Evolutionary conservation across 2,113 vertebrate species (phyloP).

Genomic region (Rhombomys opimus): DNA sequence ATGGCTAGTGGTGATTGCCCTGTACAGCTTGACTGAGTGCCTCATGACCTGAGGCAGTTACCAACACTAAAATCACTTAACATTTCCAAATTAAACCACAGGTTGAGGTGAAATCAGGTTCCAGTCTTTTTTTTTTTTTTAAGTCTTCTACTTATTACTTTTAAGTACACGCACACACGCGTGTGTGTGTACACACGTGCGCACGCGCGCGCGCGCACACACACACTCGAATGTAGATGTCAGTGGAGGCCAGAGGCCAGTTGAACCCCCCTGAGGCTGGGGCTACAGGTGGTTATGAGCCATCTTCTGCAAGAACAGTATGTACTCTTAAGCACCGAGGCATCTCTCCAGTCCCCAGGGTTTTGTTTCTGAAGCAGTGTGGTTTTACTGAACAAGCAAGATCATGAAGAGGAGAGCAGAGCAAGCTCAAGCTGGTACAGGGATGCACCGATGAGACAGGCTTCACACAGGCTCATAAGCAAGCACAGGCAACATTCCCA

Average conservation of each 20-base stretch:
- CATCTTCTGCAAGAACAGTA: not conserved
- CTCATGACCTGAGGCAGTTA: not conserved
- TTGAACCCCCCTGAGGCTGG: not conserved
- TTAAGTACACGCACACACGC: too few species aligned
- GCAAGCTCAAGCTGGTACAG: not conserved
- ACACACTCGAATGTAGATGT: not conserved
- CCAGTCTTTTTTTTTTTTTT: not conserved
- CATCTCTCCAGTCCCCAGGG: not conserved
- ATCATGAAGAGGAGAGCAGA: not conserved
- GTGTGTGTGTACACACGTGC: not conserved
- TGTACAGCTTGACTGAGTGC: not conserved
- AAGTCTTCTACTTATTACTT: not conserved
- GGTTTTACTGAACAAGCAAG: not conserved
- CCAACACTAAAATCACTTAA: not conserved
- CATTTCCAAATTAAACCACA: slow-evolving; percentile 4
- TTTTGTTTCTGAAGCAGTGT: not conserved
- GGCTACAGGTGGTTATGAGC: not conserved
- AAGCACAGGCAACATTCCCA: not conserved
- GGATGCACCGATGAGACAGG: rapidly evolving
- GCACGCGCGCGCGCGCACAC: rapidly evolving
- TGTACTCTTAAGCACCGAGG: not conserved
- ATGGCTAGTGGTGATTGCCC: not conserved
- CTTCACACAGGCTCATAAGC: not conserved
- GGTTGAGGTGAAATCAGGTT: not conserved
- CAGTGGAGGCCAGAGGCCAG: not conserved